These are phyloP conservation scores for Pseudochirops corinnae DNA, from an alignment of 2,797 vertebrate genomes.

Conservation along the genomic window DNA sequence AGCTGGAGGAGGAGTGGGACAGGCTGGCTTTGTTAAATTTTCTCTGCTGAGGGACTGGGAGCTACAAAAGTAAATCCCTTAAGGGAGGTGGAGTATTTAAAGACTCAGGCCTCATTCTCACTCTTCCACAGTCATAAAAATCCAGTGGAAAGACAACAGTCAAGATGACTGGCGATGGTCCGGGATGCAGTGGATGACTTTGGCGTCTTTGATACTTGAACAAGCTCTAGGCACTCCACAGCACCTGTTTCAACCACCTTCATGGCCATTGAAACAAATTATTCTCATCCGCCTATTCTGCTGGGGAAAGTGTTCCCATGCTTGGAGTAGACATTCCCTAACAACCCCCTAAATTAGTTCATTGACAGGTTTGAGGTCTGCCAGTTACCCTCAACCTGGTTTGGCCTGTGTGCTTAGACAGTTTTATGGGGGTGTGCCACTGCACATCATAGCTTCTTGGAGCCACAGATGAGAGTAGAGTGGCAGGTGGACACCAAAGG, in stretches of 20 bases:
- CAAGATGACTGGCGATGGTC: neutral
- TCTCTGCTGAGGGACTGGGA: neutral
- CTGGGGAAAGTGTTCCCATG: neutral
- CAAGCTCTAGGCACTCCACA: neutral
- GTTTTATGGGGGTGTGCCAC: neutral
- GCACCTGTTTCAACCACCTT: neutral
- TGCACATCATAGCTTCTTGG: neutral
- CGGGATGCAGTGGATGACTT: neutral
- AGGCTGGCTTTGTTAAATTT: neutral
- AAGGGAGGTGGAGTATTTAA: neutral
- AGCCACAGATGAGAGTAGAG: neutral
- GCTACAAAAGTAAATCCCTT: neutral
- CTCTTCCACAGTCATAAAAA: neutral
- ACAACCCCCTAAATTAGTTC: neutral
- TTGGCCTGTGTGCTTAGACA: neutral
- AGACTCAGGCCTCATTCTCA: neutral
- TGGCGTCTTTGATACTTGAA: neutral
- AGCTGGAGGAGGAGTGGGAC: neutral
- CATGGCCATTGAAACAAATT: neutral
- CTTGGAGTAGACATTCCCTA: neutral
- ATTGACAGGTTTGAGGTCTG: neutral
- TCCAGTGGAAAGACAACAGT: neutral
- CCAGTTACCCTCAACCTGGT: neutral
- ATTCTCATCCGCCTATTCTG: neutral
- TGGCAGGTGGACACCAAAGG: neutral